Evolutionary conservation across 2,888 invertebrate species (phyloP).

Genomic region (Apantesis nais): DNA sequence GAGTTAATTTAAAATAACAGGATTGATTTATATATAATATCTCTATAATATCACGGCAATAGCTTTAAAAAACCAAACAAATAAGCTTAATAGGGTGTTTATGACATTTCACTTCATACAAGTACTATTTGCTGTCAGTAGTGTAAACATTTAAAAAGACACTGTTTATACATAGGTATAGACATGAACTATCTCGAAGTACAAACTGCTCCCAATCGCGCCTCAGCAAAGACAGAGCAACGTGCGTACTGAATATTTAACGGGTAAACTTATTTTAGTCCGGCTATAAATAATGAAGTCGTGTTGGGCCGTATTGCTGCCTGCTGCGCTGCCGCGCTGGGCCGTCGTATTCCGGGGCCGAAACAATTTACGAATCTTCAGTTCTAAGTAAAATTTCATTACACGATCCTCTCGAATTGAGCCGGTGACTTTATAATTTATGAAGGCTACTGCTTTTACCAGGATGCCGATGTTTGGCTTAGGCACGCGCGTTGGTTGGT

Average conservation of each 20-base stretch:
- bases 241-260: slow-evolving; percentile 21
- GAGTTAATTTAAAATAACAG: too few species aligned
- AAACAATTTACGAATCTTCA: slow-evolving; percentile 3
- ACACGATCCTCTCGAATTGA: slow-evolving; percentile 5
- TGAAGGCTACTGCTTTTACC: not conserved
- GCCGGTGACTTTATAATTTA: slow-evolving; percentile 10
- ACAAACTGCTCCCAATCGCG: not conserved
- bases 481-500: not conserved
- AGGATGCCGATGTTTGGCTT: slow-evolving; percentile 1
- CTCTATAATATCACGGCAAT: too few species aligned
- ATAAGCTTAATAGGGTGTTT: too few species aligned
- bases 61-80: too few species aligned
- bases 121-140: not conserved
- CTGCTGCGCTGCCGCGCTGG: not conserved
- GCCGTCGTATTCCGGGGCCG: not conserved
- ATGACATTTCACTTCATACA: too few species aligned
- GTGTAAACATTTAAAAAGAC: not conserved
- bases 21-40: too few species aligned
- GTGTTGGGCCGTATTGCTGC: slow-evolving; percentile 1
- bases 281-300: slow-evolving; percentile 21
- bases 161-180: not conserved
- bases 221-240: not conserved
- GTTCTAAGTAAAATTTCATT: slow-evolving; percentile 12
- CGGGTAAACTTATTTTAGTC: slow-evolving; percentile 19
- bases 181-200: not conserved